phyloP scores from a whole-genome alignment of 2,888 invertebrate species.

The Rhimphoctona megacephalus region DNA sequence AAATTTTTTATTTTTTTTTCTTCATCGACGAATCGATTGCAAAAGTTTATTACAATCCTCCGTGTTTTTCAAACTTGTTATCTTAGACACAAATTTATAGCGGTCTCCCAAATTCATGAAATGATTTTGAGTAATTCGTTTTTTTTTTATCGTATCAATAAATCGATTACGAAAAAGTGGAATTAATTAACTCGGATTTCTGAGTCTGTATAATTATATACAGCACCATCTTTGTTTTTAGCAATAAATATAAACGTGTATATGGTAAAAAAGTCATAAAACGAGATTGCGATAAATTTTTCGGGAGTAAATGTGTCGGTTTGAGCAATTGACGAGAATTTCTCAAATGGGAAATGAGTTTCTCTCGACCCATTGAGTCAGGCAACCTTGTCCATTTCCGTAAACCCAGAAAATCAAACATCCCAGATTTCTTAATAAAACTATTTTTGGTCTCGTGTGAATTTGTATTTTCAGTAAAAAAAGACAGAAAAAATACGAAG shows the following conservation, averaged over 20 bases:
- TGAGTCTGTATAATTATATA: not conserved
- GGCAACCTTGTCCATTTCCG: slow-evolving; percentile 20
- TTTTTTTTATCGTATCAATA: not conserved
- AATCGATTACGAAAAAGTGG: not conserved
- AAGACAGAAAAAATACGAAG: not conserved
- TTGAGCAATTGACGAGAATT: slow-evolving; percentile 49
- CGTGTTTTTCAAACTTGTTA: not conserved
- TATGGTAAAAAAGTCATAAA: not conserved
- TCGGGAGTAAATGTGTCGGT: not conserved
- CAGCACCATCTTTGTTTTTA: not conserved
- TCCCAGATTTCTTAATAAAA: not conserved
- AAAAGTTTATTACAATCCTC: too few relatives aligned
- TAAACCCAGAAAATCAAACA: not conserved
- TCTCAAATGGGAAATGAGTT: slow-evolving; percentile 58
- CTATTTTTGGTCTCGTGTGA: not conserved
- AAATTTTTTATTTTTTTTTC: too few relatives aligned
- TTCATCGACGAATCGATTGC: too few relatives aligned
- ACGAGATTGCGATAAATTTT: not conserved
- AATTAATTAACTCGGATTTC: not conserved
- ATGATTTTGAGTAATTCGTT: not conserved
- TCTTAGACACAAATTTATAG: not conserved
- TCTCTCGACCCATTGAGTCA: slow-evolving; percentile 42
- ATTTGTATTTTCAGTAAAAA: not conserved
- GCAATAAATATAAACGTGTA: not conserved
- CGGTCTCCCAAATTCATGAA: not conserved